These are phyloP conservation scores for Hecatera dysodea DNA, from an alignment of 2,888 invertebrate species.

Conservation along the genomic window DNA sequence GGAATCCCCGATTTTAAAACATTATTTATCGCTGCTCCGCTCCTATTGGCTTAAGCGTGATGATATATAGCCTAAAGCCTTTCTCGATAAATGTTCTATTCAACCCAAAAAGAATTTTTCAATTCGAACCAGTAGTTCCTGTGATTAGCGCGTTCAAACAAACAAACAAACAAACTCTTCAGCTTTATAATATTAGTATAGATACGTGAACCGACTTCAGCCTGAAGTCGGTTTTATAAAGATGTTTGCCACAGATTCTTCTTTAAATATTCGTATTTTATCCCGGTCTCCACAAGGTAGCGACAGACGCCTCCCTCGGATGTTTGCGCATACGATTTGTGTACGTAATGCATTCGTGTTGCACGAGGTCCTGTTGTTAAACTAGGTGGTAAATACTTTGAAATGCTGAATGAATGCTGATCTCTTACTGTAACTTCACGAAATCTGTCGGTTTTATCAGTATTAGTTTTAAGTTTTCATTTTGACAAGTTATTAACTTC, in stretches of 20 bases:
- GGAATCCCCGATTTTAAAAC: too few species aligned
- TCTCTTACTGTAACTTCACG: not conserved
- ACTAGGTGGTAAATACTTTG: constrained; percentile 1
- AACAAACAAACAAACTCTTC: too few species aligned
- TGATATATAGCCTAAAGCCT: too few species aligned
- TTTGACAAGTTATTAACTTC: not conserved
- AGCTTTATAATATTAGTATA: too few species aligned
- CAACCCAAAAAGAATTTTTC: too few species aligned
- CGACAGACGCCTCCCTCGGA: constrained; percentile 9
- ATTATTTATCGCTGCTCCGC: too few species aligned
- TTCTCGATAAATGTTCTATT: too few species aligned
- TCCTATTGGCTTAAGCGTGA: too few species aligned
- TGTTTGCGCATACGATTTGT: constrained; percentile 46
- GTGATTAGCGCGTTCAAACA: too few species aligned
- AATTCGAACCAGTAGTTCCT: too few species aligned
- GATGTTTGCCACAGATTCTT: not conserved
- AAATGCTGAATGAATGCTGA: not conserved
- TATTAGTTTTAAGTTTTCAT: not conserved
- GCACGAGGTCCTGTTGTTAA: constrained; percentile 3
- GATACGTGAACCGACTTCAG: not conserved
- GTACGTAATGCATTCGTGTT: constrained; percentile 31
- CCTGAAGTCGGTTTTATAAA: too few species aligned
- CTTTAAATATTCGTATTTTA: constrained; percentile 20
- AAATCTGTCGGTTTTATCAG: not conserved
- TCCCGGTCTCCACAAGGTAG: too few species aligned